Evolutionary conservation across 2,888 invertebrate species (phyloP).

Genomic region (Euplagia quadripunctaria): DNA sequence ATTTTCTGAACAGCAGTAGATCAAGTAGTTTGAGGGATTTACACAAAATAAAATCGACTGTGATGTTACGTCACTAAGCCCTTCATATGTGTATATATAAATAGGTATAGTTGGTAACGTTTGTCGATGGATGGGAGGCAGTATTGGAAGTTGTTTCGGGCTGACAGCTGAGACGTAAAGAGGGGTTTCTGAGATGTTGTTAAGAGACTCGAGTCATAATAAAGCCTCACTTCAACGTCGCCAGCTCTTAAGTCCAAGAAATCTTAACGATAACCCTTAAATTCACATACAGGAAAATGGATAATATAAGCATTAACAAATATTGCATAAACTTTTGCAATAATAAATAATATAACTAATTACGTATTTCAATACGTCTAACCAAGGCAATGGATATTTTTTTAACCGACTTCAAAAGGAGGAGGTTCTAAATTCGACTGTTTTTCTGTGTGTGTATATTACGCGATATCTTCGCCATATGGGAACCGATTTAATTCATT

Average conservation of each 20-base stretch:
- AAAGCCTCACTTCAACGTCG: conserved; percentile 18
- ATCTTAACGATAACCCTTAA: conserved; percentile 4
- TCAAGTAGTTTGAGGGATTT: not conserved
- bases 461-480: no score
- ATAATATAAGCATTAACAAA: not conserved
- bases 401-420: no score
- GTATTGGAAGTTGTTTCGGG: conserved; percentile 43
- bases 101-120: conserved; percentile 19
- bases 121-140: conserved; percentile 37
- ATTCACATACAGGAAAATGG: not conserved
- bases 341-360: no score
- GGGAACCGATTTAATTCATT: no score
- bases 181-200: conserved; percentile 46
- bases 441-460: no score
- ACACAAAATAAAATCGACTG: not conserved
- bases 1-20: not conserved
- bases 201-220: conserved; percentile 41
- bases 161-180: conserved; percentile 51
- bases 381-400: no score
- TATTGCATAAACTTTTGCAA: not conserved
- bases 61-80: not conserved
- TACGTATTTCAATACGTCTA: no score
- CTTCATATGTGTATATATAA: not conserved
- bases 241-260: conserved; percentile 21
- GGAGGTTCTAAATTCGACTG: no score